A percentile compares a stretch with the other conserved stretches of the same genome.
Evolutionary conservation across 2,888 invertebrate species (phyloP).

Genomic region (Ennomos fuscantarius): DNA sequence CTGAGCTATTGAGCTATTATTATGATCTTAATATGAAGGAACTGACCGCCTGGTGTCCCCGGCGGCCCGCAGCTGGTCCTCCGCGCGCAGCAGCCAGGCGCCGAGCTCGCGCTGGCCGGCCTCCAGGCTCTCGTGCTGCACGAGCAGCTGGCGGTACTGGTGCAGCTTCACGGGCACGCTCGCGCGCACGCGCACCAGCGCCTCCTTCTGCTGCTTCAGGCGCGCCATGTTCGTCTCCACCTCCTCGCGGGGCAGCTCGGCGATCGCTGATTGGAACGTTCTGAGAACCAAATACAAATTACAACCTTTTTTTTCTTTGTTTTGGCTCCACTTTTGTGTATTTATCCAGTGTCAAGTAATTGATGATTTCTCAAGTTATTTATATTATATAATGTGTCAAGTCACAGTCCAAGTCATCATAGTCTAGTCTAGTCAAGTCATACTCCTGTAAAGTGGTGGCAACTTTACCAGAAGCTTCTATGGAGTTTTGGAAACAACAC

Average conservation of each 20-base stretch:
- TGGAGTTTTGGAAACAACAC: too few species aligned
- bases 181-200: conserved; percentile 93
- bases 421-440: too few species aligned
- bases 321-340: too few species aligned
- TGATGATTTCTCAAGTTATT: too few species aligned
- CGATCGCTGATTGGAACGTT: conserved; percentile 95
- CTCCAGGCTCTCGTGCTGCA: conserved; percentile 96
- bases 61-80: conserved; percentile 86
- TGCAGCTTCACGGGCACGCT: conserved; percentile 93
- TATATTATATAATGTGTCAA: too few species aligned
- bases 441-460: too few species aligned
- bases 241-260: conserved; percentile 94
- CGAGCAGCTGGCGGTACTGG: conserved; percentile 91
- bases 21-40: too few species aligned
- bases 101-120: conserved; percentile 94
- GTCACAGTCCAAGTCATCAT: too few species aligned
- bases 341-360: too few species aligned
- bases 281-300: conserved; percentile 54
- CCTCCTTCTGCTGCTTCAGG: conserved; percentile 95
- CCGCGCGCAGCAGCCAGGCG: conserved; percentile 94
- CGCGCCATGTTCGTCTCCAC: conserved; percentile 96
- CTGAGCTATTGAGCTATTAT: too few species aligned
- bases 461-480: too few species aligned
- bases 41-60: conserved; percentile 70
- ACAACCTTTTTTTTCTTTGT: too few species aligned